Evolutionary conservation across 2,888 invertebrate genomes (phyloP).

Genomic region (Hermodice carunculata): DNA sequence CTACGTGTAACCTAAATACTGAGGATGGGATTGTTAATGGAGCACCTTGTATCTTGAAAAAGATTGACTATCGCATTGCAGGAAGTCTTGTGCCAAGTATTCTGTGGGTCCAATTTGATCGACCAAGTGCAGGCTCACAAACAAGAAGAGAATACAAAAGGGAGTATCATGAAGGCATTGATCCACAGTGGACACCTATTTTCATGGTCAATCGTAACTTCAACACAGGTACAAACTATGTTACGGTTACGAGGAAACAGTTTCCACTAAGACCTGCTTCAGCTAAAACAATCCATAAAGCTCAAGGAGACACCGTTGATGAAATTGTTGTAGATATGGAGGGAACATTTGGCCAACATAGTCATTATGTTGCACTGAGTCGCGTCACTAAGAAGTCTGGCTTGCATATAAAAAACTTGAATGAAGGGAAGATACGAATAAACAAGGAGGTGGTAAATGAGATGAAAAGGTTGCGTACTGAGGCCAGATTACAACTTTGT

Average conservation of each 20-base stretch:
- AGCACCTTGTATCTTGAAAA: background rate
- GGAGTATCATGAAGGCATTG: background rate
- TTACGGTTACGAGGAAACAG: background rate
- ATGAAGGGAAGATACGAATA: background rate
- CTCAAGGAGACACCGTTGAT: conserved; percentile 5
- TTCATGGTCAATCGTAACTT: background rate
- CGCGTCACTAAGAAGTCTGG: background rate
- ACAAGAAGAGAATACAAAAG: background rate
- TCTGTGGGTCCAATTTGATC: background rate
- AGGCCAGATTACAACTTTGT: too few relatives aligned
- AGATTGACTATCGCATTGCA: background rate
- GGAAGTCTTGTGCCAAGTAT: background rate
- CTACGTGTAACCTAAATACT: background rate
- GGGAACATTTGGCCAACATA: background rate
- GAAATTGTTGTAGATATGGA: background rate
- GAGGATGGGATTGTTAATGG: background rate
- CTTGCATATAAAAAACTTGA: background rate
- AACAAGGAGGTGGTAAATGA: background rate
- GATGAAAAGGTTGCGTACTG: background rate
- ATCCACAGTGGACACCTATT: background rate
- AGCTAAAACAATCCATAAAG: conserved; percentile 2
- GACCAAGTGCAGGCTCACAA: background rate
- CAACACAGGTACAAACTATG: background rate
- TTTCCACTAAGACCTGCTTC: conserved; percentile 5
- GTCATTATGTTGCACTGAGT: conserved; percentile 4